Base-by-base conservation (phyloP, 2,888 invertebrate genomes). In the Heliothis peltigera region DNA sequence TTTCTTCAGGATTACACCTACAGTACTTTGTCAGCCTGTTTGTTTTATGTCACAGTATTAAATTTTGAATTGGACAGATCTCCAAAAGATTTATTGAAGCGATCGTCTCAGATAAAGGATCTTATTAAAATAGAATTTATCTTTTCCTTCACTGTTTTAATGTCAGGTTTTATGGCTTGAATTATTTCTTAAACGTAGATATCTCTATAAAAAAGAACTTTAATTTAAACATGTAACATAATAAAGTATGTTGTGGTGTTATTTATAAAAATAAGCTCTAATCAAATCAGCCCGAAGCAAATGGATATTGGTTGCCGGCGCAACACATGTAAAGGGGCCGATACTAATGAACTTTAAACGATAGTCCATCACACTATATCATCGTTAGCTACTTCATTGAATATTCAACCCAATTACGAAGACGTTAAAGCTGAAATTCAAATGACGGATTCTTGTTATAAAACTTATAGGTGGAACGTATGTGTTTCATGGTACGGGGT, bases 271-370 rank as follows among this genome's bases (percentile, higher is more conserved):
- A 89, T 87, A 87, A 83, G 79, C 85, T 85, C 85, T 88, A 90
- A 92, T 90, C 91, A 88, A 92, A 93, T 90, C 89, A 88, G 84
- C 83, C 83, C 83, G 84, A 63, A 89, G 89, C 91, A 91, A 93
- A 93, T 92, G 92, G 87, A 92, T 92, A 91, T 92, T 86, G 89
- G 86, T 89, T 84, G 87, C 90, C 89, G 90, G 89, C 88, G 89
- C 91, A 91, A 92, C 92, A 92, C 88, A 90, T 93, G 93, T 91
- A 92, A 91, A 87, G 83, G 83, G 87, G 80, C 92, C 86, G 79
- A 80, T 91, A 91, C 91, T 89, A 89, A 82, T 81, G 83, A 83
- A 87, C 77, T 77, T 77, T 68, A 69, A 84, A 77, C 81, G 82
- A 86, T 80, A 79, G 59, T 15, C 54, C 61, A 64, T 69, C 69